Evolutionary conservation across 1,140 invertebrate species (phyloP).

Genomic region (Cyclargus thomasi): DNA sequence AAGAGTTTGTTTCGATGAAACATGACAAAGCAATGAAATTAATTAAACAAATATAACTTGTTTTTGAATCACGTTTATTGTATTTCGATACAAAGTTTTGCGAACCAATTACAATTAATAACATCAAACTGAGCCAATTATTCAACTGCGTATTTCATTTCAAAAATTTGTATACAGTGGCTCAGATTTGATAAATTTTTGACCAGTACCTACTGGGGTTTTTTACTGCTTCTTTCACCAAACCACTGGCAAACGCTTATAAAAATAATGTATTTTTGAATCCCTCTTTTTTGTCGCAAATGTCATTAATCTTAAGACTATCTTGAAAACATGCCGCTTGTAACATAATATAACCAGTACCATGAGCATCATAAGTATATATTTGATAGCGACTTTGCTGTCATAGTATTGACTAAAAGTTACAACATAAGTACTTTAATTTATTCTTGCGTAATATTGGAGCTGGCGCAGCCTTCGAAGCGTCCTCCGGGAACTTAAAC

Average conservation of each 20-base stretch:
- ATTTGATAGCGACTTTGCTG: too few relatives aligned
- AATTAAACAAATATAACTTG: slow-evolving; percentile 5
- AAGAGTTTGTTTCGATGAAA: neutral
- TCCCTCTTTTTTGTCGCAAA: too few relatives aligned
- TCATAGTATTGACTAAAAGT: too few relatives aligned
- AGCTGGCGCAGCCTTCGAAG: slow-evolving; percentile 9
- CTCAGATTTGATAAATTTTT: neutral
- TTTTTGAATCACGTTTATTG: slow-evolving; percentile 6
- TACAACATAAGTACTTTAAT: neutral
- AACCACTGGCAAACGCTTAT: too few relatives aligned
- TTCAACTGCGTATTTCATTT: neutral
- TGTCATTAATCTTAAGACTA: too few relatives aligned
- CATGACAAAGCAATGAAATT: neutral
- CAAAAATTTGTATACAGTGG: neutral
- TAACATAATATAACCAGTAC: too few relatives aligned
- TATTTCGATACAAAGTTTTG: slow-evolving; percentile 8
- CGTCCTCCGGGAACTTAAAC: slow-evolving; percentile 20
- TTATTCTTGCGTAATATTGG: neutral
- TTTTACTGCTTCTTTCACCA: neutral
- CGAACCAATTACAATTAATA: slow-evolving; percentile 12
- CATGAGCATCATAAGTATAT: too few relatives aligned
- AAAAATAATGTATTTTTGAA: too few relatives aligned
- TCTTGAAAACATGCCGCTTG: too few relatives aligned
- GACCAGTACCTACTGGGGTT: neutral
- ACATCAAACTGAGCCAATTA: neutral